These are phyloP conservation scores for Hydrocynus forskahlii DNA, from an alignment of 2,797 vertebrate species.

Conservation along the genomic window DNA sequence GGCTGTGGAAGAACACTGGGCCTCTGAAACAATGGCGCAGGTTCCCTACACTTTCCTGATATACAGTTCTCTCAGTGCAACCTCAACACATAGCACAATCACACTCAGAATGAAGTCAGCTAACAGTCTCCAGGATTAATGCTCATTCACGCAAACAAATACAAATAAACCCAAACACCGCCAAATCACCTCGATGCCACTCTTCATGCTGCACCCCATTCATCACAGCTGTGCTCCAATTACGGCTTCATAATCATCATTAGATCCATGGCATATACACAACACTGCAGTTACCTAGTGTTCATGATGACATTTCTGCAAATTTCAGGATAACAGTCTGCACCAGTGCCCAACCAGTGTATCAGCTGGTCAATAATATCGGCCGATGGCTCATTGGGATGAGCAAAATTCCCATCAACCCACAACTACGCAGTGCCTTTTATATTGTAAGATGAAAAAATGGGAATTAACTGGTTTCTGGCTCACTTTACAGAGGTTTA, in stretches of 20 bases:
- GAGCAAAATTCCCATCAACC: too few relatives aligned
- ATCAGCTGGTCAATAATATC: too few relatives aligned
- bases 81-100: background rate
- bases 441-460: too few relatives aligned
- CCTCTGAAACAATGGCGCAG: background rate
- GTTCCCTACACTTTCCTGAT: background rate
- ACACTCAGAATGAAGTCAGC: background rate
- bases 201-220: conserved; percentile 26
- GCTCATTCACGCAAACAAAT: conserved; percentile 32
- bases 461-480: too few relatives aligned
- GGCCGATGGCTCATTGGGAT: too few relatives aligned
- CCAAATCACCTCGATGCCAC: conserved; percentile 25
- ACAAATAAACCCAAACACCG: conserved; percentile 31
- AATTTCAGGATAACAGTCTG: background rate
- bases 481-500: too few relatives aligned
- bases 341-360: too few relatives aligned
- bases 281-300: conserved; percentile 12
- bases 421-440: too few relatives aligned
- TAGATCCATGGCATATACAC: background rate
- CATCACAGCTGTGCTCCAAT: conserved; percentile 3
- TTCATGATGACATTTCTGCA: conserved; percentile 30
- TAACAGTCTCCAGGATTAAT: conserved; percentile 30
- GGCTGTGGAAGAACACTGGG: conserved; percentile 44
- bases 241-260: conserved; percentile 30
- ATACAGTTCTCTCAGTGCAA: background rate